Conservation (phyloP, 2,888 invertebrate genomes). For the Thera obeliscata region DNA sequence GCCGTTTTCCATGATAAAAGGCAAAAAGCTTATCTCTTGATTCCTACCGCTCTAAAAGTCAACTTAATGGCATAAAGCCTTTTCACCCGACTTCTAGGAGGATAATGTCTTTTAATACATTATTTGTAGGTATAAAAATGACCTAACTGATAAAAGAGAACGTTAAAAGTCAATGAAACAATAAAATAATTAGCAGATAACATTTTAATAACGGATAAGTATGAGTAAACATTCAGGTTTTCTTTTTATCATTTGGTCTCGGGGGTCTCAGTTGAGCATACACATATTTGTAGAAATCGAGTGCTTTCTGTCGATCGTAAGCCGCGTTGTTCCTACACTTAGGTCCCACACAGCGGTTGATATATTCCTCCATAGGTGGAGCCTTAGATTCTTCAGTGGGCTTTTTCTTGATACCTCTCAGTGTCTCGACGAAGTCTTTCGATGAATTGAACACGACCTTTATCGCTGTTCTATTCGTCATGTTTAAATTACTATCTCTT, state of each 20-base stretch:
- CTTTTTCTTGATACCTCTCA: conserved; percentile 64
- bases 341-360: conserved; percentile 64
- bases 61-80: too few species aligned
- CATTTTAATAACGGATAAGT: conserved; percentile 41
- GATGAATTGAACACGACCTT: conserved; percentile 78
- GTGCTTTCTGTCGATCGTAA: conserved; percentile 74
- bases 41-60: too few species aligned
- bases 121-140: not conserved
- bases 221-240: conserved; percentile 48
- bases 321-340: conserved; percentile 69
- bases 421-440: conserved; percentile 74
- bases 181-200: conserved; percentile 36
- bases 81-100: not conserved
- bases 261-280: conserved; percentile 76
- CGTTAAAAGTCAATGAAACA: conserved; percentile 36
- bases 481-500: conserved; percentile 67
- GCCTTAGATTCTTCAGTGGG: conserved; percentile 53
- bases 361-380: conserved; percentile 59
- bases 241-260: conserved; percentile 58
- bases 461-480: conserved; percentile 74
- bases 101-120: not conserved
- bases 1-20: too few species aligned
- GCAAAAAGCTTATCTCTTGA: too few species aligned
- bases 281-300: conserved; percentile 80
- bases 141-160: conserved; percentile 6